phyloP scores from a whole-genome alignment of 2,797 vertebrate genomes.

The Poecilia picta region DNA sequence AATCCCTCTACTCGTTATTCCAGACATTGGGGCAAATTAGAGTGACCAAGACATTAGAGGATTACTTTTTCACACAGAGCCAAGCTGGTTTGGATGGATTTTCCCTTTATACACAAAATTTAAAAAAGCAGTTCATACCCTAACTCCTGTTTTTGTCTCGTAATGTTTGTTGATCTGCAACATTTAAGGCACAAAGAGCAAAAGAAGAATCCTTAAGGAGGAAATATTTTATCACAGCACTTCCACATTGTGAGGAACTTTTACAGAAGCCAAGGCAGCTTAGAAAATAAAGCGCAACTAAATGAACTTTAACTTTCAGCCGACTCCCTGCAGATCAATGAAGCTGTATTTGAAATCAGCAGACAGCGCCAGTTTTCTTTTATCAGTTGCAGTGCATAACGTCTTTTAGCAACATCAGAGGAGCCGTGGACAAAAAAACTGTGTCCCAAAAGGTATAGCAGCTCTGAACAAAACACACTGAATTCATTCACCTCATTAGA shows the following conservation, averaged over 20 bases:
- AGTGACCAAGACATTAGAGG: background rate
- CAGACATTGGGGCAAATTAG: background rate
- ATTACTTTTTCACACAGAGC: background rate
- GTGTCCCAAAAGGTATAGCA: constrained; percentile 59
- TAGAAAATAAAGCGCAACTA: background rate
- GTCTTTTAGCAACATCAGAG: constrained; percentile 49
- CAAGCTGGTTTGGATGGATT: background rate
- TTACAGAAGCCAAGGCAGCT: background rate
- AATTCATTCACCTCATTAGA: constrained; percentile 67
- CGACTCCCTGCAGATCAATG: constrained; percentile 30
- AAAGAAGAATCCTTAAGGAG: background rate
- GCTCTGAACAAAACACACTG: constrained; percentile 73
- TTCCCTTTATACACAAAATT: background rate
- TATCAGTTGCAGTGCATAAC: constrained; percentile 30
- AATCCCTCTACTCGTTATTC: background rate
- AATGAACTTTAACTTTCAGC: constrained; percentile 45
- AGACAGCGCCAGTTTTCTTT: constrained; percentile 16
- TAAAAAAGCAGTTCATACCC: background rate
- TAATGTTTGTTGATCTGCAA: background rate
- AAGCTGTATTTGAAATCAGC: constrained; percentile 23
- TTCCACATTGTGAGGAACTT: background rate
- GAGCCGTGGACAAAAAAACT: constrained; percentile 31
- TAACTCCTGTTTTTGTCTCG: background rate
- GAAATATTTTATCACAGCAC: background rate
- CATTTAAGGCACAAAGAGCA: background rate